Evolutionary conservation across 2,888 invertebrate species (phyloP).

Genomic region (Cryptocheilus praepositus): DNA sequence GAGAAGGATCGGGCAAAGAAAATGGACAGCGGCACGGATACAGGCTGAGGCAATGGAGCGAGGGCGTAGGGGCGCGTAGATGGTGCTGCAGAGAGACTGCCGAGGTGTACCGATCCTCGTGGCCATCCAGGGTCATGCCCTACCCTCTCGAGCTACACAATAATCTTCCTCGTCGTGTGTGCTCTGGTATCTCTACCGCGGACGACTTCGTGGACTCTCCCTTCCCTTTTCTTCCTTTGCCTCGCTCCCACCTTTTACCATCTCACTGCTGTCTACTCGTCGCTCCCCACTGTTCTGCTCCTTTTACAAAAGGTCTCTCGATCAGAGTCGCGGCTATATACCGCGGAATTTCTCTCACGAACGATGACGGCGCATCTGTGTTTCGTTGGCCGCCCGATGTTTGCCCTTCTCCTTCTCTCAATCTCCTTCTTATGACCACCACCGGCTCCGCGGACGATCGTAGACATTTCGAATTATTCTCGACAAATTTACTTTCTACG

Average conservation of each 20-base stretch:
- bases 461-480: neutral
- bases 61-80: no score
- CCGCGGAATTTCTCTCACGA: constrained; percentile 21
- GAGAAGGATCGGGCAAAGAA: no score
- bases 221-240: constrained; percentile 22
- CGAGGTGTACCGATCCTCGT: constrained; percentile 60
- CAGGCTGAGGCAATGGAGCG: no score
- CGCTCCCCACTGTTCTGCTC: neutral
- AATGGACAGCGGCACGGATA: no score
- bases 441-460: no score
- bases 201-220: constrained; percentile 45
- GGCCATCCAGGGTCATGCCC: constrained; percentile 73
- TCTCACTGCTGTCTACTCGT: neutral
- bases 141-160: constrained; percentile 68
- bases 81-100: constrained; percentile 31
- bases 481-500: no score
- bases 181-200: constrained; percentile 60
- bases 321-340: constrained; percentile 37
- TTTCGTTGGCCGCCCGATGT: constrained; percentile 7
- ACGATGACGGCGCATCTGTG: neutral
- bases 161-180: constrained; percentile 64
- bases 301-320: constrained; percentile 46
- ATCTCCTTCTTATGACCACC: neutral
- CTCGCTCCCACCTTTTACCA: constrained; percentile 7
- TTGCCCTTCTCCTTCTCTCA: neutral